Conservation (phyloP, 2,797 vertebrate genomes). For the Cuculus canorus region DNA sequence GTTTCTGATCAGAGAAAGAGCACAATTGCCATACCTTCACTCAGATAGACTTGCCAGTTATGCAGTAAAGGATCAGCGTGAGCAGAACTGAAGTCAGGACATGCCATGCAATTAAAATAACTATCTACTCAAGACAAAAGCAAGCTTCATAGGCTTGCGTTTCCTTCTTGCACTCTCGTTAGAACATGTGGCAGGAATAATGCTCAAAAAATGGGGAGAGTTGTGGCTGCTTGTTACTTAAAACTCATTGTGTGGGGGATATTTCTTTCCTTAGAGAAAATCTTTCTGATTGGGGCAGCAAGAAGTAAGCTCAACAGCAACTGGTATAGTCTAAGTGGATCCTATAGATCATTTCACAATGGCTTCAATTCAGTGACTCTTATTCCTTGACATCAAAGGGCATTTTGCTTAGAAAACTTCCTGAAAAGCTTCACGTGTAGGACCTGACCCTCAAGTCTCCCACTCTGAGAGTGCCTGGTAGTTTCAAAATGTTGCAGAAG, state of each 20-base stretch:
- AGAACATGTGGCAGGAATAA: not conserved
- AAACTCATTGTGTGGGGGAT: not conserved
- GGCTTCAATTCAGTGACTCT: not conserved
- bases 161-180: not conserved
- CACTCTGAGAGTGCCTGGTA: not conserved
- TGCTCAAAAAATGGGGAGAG: not conserved
- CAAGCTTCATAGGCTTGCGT: not conserved
- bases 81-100: not conserved
- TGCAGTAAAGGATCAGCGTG: not conserved
- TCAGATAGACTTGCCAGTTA: slow-evolving; percentile 12
- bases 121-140: not conserved
- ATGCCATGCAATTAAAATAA: not conserved
- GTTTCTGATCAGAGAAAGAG: slow-evolving; percentile 23
- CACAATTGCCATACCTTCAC: not conserved
- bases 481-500: not conserved
- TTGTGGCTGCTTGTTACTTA: not conserved
- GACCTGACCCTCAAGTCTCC: not conserved
- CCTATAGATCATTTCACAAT: not conserved
- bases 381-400: not conserved
- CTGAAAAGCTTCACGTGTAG: not conserved
- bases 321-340: not conserved
- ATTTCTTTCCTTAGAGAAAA: not conserved
- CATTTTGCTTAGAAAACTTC: not conserved
- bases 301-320: not conserved
- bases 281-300: not conserved